phyloP scores from a whole-genome alignment of 2,888 invertebrate genomes.

The Unio delphinus region DNA sequence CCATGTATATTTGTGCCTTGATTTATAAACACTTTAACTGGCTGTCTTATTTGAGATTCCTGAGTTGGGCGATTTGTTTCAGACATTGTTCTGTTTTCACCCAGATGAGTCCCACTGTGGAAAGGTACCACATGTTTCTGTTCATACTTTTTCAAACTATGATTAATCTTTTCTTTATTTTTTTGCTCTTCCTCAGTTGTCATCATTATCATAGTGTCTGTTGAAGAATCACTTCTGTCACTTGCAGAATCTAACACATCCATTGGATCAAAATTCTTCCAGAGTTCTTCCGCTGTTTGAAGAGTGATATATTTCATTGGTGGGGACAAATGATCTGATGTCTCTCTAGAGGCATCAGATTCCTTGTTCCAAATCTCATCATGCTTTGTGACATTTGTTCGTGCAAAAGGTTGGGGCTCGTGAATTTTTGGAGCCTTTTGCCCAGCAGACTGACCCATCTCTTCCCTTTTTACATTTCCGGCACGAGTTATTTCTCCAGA shows the following conservation, averaged over 20 bases:
- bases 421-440: slow-evolving; percentile 7
- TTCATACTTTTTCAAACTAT: slow-evolving; percentile 43
- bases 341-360: slow-evolving; percentile 28
- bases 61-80: neutral
- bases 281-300: slow-evolving; percentile 43
- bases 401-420: slow-evolving; percentile 47
- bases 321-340: slow-evolving; percentile 34
- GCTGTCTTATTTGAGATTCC: neutral
- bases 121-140: slow-evolving; percentile 11
- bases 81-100: neutral
- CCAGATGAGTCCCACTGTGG: neutral
- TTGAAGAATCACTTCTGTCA: slow-evolving; percentile 47
- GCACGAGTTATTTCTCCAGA: too few relatives aligned
- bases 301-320: slow-evolving; percentile 49
- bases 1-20: neutral
- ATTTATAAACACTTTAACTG: neutral
- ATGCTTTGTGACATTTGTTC: slow-evolving; percentile 48
- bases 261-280: slow-evolving; percentile 47
- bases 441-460: neutral
- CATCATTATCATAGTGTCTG: slow-evolving; percentile 56
- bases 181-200: slow-evolving; percentile 48
- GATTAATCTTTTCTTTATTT: slow-evolving; percentile 46
- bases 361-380: slow-evolving; percentile 49
- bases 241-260: slow-evolving; percentile 48
- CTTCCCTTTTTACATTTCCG: neutral